These are phyloP conservation scores for Sinocyclocheilus rhinocerous DNA, from an alignment of 2,113 vertebrate genomes.

Conservation along the genomic window DNA sequence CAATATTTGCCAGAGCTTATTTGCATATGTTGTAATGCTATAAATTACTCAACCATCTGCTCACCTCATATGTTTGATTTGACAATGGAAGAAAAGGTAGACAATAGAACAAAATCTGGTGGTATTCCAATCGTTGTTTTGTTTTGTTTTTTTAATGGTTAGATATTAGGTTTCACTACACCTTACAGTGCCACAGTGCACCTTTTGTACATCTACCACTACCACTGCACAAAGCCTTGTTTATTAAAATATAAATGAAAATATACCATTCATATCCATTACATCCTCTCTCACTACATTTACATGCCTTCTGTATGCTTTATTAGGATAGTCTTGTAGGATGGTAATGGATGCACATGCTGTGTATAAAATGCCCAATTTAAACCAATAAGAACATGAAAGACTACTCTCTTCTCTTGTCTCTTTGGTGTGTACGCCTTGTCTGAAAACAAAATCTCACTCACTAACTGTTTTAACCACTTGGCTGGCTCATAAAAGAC, in stretches of 20 bases:
- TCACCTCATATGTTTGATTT: slow-evolving; percentile 37
- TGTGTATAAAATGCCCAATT: slow-evolving; percentile 41
- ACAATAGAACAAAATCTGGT: slow-evolving; percentile 12
- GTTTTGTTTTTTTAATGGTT: background rate
- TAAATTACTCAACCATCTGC: slow-evolving; percentile 63
- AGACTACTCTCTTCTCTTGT: slow-evolving; percentile 12
- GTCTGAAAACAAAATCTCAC: background rate
- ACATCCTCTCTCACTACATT: background rate
- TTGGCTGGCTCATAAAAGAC: slow-evolving; percentile 29
- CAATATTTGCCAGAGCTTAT: slow-evolving; percentile 54
- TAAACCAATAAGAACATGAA: slow-evolving; percentile 49
- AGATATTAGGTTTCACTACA: too few species aligned
- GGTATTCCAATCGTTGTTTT: too few species aligned
- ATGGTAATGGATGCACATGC: slow-evolving; percentile 26
- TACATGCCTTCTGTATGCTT: background rate
- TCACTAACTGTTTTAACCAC: slow-evolving; percentile 5
- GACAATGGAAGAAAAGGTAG: slow-evolving; percentile 11
- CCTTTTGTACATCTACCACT: too few species aligned
- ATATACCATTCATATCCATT: background rate
- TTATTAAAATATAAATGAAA: background rate
- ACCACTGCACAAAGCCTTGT: background rate
- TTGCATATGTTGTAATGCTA: slow-evolving; percentile 66
- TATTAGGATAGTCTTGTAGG: slow-evolving; percentile 4
- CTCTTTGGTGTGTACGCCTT: slow-evolving; percentile 16
- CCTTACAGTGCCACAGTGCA: too few species aligned